A percentile compares a stretch with the other conserved stretches of the same genome.
Evolutionary conservation across 2,113 vertebrate genomes (phyloP).

Genomic region (Cyprinus carpio): DNA sequence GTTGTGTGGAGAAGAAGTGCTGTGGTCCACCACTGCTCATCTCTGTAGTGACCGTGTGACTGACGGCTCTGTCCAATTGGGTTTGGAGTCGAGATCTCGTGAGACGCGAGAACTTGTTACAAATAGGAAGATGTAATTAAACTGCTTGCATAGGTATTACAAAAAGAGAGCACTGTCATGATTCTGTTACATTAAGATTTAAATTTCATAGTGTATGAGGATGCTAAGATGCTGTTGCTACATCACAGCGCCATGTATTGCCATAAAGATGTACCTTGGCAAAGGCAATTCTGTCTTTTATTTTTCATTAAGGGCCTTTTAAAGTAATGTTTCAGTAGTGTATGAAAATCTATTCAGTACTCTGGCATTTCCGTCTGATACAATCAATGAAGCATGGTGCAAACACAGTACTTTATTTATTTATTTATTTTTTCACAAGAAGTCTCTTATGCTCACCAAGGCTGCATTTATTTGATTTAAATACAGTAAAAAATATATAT

Average conservation of each 20-base stretch:
- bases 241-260: background rate
- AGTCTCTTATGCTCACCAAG: background rate
- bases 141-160: background rate
- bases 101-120: background rate
- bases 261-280: background rate
- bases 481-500: background rate
- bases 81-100: slow-evolving; percentile 30
- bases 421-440: background rate
- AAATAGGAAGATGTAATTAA: background rate
- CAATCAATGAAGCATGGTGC: background rate
- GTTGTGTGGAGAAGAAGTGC: background rate
- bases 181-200: background rate
- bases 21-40: slow-evolving; percentile 40
- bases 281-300: background rate
- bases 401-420: background rate
- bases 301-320: background rate
- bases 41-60: slow-evolving; percentile 35
- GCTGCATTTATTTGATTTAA: background rate
- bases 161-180: background rate
- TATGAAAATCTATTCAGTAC: background rate
- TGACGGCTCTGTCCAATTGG: slow-evolving; percentile 24
- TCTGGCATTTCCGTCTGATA: background rate
- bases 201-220: background rate
- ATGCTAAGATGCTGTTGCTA: background rate
- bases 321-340: background rate